Percentiles rank a stretch among this genome's conserved stretches.
Conservation (phyloP, 2,888 invertebrate genomes). For the Argyresthia albistria region DNA sequence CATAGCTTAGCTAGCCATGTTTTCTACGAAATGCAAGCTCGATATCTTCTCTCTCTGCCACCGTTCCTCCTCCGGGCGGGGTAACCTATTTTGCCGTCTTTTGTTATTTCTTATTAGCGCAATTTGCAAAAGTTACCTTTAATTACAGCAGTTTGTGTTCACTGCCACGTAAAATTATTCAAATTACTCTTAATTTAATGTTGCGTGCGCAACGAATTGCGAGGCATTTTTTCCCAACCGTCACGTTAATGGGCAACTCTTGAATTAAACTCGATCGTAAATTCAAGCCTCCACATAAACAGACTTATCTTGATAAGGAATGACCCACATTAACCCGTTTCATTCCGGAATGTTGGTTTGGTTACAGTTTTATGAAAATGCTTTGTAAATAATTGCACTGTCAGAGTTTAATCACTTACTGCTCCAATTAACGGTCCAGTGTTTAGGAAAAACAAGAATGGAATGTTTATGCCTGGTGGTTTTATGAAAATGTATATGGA, state of each 20-base stretch:
- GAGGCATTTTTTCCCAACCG: slow-evolving; percentile 44
- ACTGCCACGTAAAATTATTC: slow-evolving; percentile 60
- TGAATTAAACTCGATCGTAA: slow-evolving; percentile 54
- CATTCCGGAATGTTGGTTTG: slow-evolving; percentile 16
- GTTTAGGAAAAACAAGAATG: too few species aligned
- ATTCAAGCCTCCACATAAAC: slow-evolving; percentile 46
- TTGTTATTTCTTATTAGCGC: slow-evolving; percentile 28
- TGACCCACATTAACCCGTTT: slow-evolving; percentile 34
- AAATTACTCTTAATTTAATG: slow-evolving; percentile 59
- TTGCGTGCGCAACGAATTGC: slow-evolving; percentile 52
- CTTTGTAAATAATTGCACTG: too few species aligned
- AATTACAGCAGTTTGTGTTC: slow-evolving; percentile 58
- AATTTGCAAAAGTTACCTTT: slow-evolving; percentile 42
- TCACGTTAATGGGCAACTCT: slow-evolving; percentile 50
- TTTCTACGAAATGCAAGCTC: background rate
- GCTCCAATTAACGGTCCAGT: too few species aligned
- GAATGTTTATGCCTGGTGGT: too few species aligned
- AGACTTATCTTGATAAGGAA: slow-evolving; percentile 48
- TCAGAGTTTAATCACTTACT: too few species aligned
- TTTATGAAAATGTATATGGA: too few species aligned
- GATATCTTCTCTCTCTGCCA: background rate
- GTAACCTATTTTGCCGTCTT: slow-evolving; percentile 9
- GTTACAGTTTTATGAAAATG: too few species aligned
- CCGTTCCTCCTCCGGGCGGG: background rate
- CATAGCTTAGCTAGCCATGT: background rate